A percentile compares a stretch with the other conserved stretches of the same genome.
Evolutionary conservation across 1,140 invertebrate species (phyloP).

Genomic region (Cyclina sinensis): DNA sequence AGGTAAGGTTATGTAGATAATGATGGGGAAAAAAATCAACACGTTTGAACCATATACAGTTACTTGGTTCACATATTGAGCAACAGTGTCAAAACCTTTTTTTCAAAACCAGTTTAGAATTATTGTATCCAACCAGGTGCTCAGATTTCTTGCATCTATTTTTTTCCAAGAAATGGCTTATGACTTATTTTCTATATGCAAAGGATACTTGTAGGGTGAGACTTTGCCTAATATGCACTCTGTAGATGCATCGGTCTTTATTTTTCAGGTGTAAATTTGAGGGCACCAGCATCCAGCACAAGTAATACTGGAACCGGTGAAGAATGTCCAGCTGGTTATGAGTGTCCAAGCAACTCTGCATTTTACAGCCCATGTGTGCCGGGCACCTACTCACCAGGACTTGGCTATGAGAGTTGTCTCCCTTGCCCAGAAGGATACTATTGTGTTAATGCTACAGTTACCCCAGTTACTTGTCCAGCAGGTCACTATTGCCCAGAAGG

Average conservation of each 20-base stretch:
- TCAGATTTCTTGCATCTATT: no score
- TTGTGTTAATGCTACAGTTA: conserved; percentile 83
- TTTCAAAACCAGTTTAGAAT: no score
- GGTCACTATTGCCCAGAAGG: conserved; percentile 83
- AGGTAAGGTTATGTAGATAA: background rate
- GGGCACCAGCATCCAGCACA: conserved; percentile 73
- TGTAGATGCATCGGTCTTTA: no score
- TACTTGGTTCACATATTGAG: no score
- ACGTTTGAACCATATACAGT: no score
- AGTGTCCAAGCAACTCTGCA: conserved; percentile 82
- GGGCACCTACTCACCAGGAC: conserved; percentile 79
- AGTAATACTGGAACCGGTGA: conserved; percentile 79
- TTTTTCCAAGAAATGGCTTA: no score
- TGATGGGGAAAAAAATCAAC: no score
- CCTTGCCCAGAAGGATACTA: conserved; percentile 82
- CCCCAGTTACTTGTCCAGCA: conserved; percentile 78
- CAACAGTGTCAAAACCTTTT: no score
- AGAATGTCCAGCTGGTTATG: conserved; percentile 79
- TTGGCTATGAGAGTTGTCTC: conserved; percentile 71
- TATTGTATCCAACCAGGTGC: no score
- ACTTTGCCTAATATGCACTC: no score
- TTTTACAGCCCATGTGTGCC: conserved; percentile 78
- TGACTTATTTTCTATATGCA: no score
- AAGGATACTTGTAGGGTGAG: no score
- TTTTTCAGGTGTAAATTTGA: conserved; percentile 81